A percentile compares a stretch with the other conserved stretches of the same genome.
Evolutionary conservation across 2,113 vertebrate genomes (phyloP).

Genomic region (Festucalex cinctus): DNA sequence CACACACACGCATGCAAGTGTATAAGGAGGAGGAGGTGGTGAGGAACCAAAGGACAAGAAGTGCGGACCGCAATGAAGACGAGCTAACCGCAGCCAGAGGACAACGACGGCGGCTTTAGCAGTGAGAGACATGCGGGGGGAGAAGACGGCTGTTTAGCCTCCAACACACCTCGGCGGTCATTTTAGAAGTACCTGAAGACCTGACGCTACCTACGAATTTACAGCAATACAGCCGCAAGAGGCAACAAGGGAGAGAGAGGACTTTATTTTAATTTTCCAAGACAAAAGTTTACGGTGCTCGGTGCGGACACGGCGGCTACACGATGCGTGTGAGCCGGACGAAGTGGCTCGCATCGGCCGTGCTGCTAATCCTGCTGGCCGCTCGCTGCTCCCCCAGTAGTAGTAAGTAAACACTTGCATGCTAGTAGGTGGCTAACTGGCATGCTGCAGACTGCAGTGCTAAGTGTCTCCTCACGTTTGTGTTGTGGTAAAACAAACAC

Average conservation of each 20-base stretch:
- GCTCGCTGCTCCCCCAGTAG: slow-evolving; percentile 57
- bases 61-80: slow-evolving; percentile 40
- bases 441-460: slow-evolving; percentile 2
- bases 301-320: slow-evolving; percentile 45
- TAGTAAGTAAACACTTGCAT: slow-evolving; percentile 71
- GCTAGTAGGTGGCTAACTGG: slow-evolving; percentile 60
- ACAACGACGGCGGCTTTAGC: slow-evolving; percentile 7
- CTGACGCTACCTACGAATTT: slow-evolving; percentile 34
- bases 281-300: slow-evolving; percentile 50
- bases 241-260: not conserved
- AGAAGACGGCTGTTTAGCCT: slow-evolving; percentile 8
- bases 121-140: slow-evolving; percentile 12
- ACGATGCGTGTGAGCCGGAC: slow-evolving; percentile 66
- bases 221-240: not conserved
- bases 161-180: slow-evolving; percentile 22
- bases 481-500: not conserved
- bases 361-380: slow-evolving; percentile 63
- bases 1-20: not conserved
- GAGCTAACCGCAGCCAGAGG: slow-evolving; percentile 22
- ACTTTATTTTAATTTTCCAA: not conserved
- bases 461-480: slow-evolving; percentile 34
- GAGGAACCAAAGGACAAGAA: slow-evolving; percentile 1
- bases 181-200: slow-evolving; percentile 54
- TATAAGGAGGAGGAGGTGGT: not conserved
- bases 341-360: slow-evolving; percentile 46